These are phyloP conservation scores for Martes flavigula DNA, from an alignment of 2,797 vertebrate genomes.

Conservation along the genomic window DNA sequence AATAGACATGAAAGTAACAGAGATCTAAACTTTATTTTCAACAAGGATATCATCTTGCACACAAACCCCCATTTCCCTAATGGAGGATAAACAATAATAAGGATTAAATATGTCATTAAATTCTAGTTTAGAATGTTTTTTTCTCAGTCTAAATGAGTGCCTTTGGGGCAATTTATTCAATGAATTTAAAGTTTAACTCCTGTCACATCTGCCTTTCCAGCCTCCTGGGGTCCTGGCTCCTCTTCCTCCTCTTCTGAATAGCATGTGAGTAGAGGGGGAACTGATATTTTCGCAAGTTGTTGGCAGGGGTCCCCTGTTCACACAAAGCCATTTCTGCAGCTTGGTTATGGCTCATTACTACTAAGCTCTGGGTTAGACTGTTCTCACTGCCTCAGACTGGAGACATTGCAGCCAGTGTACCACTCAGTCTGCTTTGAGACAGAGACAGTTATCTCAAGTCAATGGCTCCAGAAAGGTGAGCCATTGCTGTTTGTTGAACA, in stretches of 20 bases:
- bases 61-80: background rate
- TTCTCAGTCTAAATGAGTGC: background rate
- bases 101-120: background rate
- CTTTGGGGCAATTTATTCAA: slow-evolving; percentile 14
- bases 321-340: background rate
- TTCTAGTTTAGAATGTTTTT: slow-evolving; percentile 13
- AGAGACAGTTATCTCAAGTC: background rate
- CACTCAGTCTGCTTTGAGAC: background rate
- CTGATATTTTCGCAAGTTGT: background rate
- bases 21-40: background rate
- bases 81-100: background rate
- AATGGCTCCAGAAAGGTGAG: background rate
- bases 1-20: background rate
- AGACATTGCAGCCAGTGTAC: background rate
- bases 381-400: background rate
- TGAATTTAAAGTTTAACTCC: background rate
- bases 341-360: background rate
- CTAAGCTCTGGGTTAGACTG: background rate
- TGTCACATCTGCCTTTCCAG: background rate
- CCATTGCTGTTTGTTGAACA: background rate
- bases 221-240: background rate
- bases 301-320: background rate
- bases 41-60: background rate
- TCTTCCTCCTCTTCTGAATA: background rate
- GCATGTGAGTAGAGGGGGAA: rapidly evolving